Base-by-base conservation (phyloP, 2,888 invertebrate genomes). In the Aspidapion aeneum region DNA sequence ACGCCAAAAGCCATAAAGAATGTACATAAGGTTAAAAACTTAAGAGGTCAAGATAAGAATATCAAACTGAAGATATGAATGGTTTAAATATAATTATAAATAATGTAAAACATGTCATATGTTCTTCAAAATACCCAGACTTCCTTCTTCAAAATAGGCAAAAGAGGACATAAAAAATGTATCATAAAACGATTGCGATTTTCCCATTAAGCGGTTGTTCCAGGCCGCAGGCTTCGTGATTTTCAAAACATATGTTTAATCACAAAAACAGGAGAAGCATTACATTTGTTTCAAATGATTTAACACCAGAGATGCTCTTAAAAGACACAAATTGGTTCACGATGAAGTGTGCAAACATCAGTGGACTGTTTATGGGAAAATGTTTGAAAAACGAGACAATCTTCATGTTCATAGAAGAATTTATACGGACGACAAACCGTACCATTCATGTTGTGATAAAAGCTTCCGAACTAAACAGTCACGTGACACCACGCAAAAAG, bases 351-450 rank as follows among this genome's bases (percentile, higher is more conserved):
- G 58, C 12, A 60, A 50, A 17, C 63, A 63, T 57, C 74, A 74
- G 18, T 85, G 85, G 64, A 72, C 77, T 5, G 69, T 82, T 0
- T 85, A 85, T 67, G 76, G 80, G 16, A 84, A 82, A 68, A 76
- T 73, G 0, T 85, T 85, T 63, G n/a, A n/a, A n/a, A n/a, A n/a
- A n/a, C n/a, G n/a, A n/a, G n/a, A n/a, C n/a, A n/a, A n/a, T n/a
- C n/a, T 81, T 62, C 64, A 67, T 58, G 70, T 71, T 19, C 73
- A 72, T 56, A 66, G 62, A 65, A 61, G 68, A 3, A 65, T 54
- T 7, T 71, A 71, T 54, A 65, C 69, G 3, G 66, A 55, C 16
- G 65, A 66, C 18, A 70, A 69, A 35, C 70, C 70, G 9, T 71
- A 68, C 56, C 58, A 52, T 7, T 7, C 61, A 9, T 35, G 66